Evolutionary conservation across 2,797 vertebrate genomes (phyloP).

Genomic region (Picus viridis): DNA sequence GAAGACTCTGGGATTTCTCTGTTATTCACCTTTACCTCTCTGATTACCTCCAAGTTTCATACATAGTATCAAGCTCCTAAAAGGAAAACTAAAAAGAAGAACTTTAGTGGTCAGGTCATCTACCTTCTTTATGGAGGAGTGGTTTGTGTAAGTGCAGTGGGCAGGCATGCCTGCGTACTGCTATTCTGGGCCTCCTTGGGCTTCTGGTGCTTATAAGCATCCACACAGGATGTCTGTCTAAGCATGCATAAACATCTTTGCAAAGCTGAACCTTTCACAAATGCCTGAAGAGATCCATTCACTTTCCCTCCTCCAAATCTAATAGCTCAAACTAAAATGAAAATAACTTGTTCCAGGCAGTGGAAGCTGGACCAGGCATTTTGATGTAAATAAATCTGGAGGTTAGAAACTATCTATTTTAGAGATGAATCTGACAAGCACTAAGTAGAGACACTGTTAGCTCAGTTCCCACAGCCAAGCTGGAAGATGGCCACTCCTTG

Average conservation of each 20-base stretch:
- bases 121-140: background rate
- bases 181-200: background rate
- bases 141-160: background rate
- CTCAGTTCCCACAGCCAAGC: background rate
- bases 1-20: background rate
- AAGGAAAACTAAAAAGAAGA: background rate
- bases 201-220: background rate
- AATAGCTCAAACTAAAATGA: background rate
- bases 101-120: background rate
- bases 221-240: background rate
- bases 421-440: background rate
- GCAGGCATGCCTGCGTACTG: background rate
- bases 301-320: background rate
- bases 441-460: background rate
- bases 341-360: background rate
- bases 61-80: accelerated
- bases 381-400: background rate
- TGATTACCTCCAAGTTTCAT: background rate
- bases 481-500: background rate
- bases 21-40: background rate
- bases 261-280: background rate
- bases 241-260: accelerated
- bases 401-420: background rate
- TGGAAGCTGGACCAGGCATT: background rate
- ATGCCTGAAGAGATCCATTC: background rate